Percentiles rank a stretch among this genome's conserved stretches.
These are phyloP conservation scores for Muntiacus muntjak DNA, from an alignment of 2,113 vertebrate species.

Conservation along the genomic window DNA sequence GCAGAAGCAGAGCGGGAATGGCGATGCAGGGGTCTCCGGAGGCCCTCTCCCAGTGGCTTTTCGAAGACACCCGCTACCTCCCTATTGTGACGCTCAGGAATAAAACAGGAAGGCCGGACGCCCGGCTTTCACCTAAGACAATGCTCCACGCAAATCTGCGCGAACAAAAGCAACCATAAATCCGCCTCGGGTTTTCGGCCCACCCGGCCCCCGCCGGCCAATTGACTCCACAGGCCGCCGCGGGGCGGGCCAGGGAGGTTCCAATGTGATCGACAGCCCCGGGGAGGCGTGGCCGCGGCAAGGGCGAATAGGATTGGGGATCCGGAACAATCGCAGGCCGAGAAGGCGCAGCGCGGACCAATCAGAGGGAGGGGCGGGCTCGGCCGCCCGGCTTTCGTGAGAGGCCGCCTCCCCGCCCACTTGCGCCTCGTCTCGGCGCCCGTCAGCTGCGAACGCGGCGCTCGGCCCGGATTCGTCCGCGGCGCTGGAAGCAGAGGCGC, in stretches of 20 bases:
- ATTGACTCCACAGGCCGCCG: neutral
- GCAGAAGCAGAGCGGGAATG: neutral
- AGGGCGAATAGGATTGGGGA: neutral
- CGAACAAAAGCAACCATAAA: conserved; percentile 64
- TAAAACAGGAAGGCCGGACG: neutral
- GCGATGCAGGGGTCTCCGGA: neutral
- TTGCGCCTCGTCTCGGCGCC: neutral
- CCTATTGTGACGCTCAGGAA: neutral
- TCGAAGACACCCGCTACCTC: neutral
- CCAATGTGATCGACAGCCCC: conserved; percentile 6
- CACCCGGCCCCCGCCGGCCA: neutral
- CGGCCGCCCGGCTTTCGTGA: conserved; percentile 54
- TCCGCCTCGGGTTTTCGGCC: conserved; percentile 19
- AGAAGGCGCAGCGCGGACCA: neutral
- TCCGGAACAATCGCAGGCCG: neutral
- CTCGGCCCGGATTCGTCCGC: conserved; percentile 45
- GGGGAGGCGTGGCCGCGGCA: neutral
- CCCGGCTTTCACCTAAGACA: neutral
- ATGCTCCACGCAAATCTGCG: conserved; percentile 6
- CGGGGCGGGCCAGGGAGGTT: neutral
- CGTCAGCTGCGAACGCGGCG: neutral
- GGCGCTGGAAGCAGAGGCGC: neutral
- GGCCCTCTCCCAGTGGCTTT: neutral
- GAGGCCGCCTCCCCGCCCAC: conserved; percentile 59
- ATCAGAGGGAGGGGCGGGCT: neutral